Base-by-base conservation (phyloP, 2,888 invertebrate genomes). In the Callosobruchus maculatus region DNA sequence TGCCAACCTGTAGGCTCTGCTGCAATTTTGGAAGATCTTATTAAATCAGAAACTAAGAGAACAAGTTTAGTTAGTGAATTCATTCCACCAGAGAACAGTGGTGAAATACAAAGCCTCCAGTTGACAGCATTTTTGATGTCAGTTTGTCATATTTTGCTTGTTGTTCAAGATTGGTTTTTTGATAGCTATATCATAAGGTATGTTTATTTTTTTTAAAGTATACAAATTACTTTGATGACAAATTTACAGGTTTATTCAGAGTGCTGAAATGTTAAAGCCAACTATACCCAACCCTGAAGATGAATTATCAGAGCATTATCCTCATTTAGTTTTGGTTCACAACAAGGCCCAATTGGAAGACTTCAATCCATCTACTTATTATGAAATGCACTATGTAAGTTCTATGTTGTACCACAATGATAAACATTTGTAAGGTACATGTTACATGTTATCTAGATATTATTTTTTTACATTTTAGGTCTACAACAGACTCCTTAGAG, bases 151-250 rank as follows among this genome's bases (percentile, higher is more conserved):
- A 92, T 97, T 0, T 89, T 98, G 7, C 89, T 98, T 74, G 91
- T 97, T 66, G 94, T 95, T 0, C 94, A 97, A 83, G 97, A 98
- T 85, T 97, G 95, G 92, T 95, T 95, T 83, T 90, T 94, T 2
- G 96, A 96, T 87, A 92, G 95, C 74, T 96, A 95, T 86, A 89
- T 94, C 82, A 85, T 94, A 77, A 93, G 95, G 91, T 92, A 86
- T 78, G 22, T 26, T 7, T 26, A 26, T 26, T 49, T 49, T 49
- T 26, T 26, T 26, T 26, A 26, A 4, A 2, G 7, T 26, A 26
- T 26, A 7, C n/a, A n/a, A n/a, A n/a, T 26, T 26, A 26, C 26
- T 26, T 4, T 26, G 26, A 26, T 26, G 26, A 73, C n/a, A n/a
- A 70, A 73, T 76, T 79, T 79, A 75, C 85, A 94, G 95, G 82